Conservation (phyloP, 2,113 vertebrate genomes). For the Ammospiza caudacuta region DNA sequence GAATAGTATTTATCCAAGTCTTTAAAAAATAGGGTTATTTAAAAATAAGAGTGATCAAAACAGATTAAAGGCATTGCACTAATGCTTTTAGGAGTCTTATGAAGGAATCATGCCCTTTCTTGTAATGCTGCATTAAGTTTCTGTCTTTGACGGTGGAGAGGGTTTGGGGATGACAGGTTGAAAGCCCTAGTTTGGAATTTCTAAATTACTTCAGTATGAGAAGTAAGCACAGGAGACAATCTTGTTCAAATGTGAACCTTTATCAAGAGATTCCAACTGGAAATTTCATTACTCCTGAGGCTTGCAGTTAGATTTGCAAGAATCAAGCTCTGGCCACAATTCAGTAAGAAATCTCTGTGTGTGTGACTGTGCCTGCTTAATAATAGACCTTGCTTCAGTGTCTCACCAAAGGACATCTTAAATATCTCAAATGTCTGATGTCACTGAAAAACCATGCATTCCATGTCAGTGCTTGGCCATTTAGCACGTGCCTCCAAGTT, state of each 20-base stretch:
- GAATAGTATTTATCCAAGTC: slow-evolving; percentile 75
- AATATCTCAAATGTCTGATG: background rate
- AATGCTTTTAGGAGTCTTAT: slow-evolving; percentile 44
- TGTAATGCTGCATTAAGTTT: slow-evolving; percentile 56
- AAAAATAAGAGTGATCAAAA: slow-evolving; percentile 7
- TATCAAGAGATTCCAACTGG: background rate
- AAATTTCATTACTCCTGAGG: background rate
- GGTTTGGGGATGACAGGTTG: background rate
- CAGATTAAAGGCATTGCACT: slow-evolving; percentile 25
- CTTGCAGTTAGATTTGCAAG: background rate
- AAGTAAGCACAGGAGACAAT: slow-evolving; percentile 60
- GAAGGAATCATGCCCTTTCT: slow-evolving; percentile 36
- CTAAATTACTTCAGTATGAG: background rate
- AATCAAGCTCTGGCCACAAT: background rate
- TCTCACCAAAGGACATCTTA: background rate
- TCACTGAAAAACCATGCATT: background rate
- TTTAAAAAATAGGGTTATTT: slow-evolving; percentile 65
- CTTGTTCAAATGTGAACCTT: slow-evolving; percentile 15
- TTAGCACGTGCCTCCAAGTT: background rate
- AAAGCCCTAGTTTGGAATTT: slow-evolving; percentile 1
- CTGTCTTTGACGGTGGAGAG: background rate
- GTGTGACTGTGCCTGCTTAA: background rate
- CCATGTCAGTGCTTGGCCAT: background rate
- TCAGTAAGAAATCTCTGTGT: background rate
- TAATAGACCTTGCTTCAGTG: background rate